A percentile compares a stretch with the other conserved stretches of the same genome.
Evolutionary conservation across 2,113 vertebrate species (phyloP).

Genomic region (Heteronetta atricapilla): DNA sequence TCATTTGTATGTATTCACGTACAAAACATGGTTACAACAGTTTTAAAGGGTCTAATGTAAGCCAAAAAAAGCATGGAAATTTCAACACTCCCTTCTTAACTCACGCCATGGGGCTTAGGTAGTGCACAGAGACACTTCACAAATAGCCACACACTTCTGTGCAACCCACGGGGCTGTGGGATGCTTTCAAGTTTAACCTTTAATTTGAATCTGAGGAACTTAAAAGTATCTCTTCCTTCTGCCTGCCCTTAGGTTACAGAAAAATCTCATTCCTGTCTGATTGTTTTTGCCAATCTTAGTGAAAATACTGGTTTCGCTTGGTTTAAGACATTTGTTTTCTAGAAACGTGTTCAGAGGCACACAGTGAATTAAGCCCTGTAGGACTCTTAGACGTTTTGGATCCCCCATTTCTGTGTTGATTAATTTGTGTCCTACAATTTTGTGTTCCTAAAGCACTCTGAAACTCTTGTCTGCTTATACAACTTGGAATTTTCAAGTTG

Average conservation of each 20-base stretch:
- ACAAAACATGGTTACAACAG: background rate
- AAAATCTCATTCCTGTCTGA: background rate
- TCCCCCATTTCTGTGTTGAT: background rate
- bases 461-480: background rate
- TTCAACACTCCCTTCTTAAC: background rate
- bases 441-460: background rate
- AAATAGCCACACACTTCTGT: background rate
- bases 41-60: background rate
- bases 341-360: background rate
- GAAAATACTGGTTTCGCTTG: background rate
- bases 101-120: background rate
- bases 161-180: background rate
- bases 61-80: background rate
- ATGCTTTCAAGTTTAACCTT: background rate
- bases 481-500: background rate
- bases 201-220: background rate
- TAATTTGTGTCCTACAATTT: background rate
- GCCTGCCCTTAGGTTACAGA: background rate
- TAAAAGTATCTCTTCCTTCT: background rate
- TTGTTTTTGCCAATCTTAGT: background rate
- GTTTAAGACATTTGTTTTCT: background rate
- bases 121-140: background rate
- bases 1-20: background rate
- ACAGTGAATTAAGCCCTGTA: accelerated
- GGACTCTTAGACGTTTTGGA: background rate